A percentile compares a stretch with the other conserved stretches of the same genome.
phyloP scores from a whole-genome alignment of 1,140 invertebrate species.

The Drosophila quadrilineata region DNA sequence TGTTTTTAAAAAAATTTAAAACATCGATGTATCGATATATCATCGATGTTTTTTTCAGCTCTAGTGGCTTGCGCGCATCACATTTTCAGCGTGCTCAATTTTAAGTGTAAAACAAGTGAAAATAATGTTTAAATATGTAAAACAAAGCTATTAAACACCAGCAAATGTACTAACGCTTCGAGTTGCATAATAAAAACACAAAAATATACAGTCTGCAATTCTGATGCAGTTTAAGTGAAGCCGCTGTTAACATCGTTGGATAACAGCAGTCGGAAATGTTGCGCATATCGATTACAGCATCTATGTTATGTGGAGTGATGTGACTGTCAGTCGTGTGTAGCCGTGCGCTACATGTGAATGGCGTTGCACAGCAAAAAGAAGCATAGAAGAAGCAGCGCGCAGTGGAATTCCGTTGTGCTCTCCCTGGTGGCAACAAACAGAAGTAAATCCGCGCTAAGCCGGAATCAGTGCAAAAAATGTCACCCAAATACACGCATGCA shows the following conservation, averaged over 20 bases:
- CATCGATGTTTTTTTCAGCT: too few species aligned
- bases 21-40: too few species aligned
- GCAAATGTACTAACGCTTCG: too few species aligned
- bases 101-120: too few species aligned
- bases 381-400: constrained; percentile 32
- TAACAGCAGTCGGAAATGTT: constrained; percentile 1
- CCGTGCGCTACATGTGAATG: constrained; percentile 25
- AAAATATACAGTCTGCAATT: too few species aligned
- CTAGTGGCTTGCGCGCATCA: too few species aligned
- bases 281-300: not conserved
- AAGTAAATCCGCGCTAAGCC: constrained; percentile 18
- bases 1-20: too few species aligned
- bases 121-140: too few species aligned
- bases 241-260: not conserved
- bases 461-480: constrained; percentile 43
- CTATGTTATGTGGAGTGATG: not conserved
- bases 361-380: constrained; percentile 14
- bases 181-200: too few species aligned
- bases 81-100: too few species aligned
- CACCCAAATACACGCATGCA: constrained; percentile 68
- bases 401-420: constrained; percentile 31
- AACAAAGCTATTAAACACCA: too few species aligned
- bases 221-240: too few species aligned
- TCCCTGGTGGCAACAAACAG: constrained; percentile 24
- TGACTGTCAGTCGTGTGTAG: constrained; percentile 12